A percentile compares a stretch with the other conserved stretches of the same genome.
Conservation (phyloP, 2,888 invertebrate genomes). For the Ametastegia equiseti region DNA sequence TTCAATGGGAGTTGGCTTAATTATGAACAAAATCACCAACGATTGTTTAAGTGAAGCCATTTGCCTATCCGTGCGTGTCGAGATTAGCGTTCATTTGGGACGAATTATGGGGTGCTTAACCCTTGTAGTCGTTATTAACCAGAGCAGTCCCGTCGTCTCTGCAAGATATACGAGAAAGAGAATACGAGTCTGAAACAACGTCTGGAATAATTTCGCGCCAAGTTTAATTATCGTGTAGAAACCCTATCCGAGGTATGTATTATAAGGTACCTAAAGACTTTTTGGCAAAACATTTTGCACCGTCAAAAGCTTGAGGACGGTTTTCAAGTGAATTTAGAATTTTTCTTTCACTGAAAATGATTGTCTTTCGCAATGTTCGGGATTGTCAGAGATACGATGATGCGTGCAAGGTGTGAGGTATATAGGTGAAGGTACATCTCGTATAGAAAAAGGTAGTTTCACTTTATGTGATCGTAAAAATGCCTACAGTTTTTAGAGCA, state of each 20-base stretch:
- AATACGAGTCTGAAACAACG: not conserved
- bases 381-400: not conserved
- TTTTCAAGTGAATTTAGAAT: not conserved
- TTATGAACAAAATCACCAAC: constrained; percentile 67
- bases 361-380: not conserved
- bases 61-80: constrained; percentile 53
- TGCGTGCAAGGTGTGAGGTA: not conserved
- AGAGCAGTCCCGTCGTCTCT: constrained; percentile 25
- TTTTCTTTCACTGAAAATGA: not conserved
- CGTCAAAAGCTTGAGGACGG: too few species aligned
- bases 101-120: constrained; percentile 42
- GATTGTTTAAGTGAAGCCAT: constrained; percentile 65
- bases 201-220: not conserved
- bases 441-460: constrained; percentile 52
- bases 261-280: too few species aligned
- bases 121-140: constrained; percentile 34
- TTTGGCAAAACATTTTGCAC: too few species aligned
- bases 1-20: constrained; percentile 68
- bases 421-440: constrained; percentile 4
- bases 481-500: constrained; percentile 46
- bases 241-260: not conserved
- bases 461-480: constrained; percentile 59
- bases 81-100: constrained; percentile 45
- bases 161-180: constrained; percentile 20
- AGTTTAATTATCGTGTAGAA: not conserved